Evolutionary conservation across 2,797 vertebrate species (phyloP), one percentile per base, ranked within the genome.

Genomic region (Anabacerthia variegaticeps): DNA sequence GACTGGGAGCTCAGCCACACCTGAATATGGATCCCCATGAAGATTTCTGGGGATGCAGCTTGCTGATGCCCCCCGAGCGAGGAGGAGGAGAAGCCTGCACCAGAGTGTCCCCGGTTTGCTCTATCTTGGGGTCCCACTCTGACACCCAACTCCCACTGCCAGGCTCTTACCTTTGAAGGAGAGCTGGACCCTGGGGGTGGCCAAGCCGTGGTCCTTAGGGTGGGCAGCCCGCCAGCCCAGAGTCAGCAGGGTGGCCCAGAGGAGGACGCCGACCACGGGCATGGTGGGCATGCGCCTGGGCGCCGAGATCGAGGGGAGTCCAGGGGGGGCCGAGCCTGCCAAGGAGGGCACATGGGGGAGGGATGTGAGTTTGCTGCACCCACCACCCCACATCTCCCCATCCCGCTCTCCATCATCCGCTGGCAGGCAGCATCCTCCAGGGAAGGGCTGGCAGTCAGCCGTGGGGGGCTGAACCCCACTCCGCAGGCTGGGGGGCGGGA

Each of bases 101-200:
- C 0, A 1, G 12, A 37, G 46, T 54, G 36, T 14, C 9, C 1
- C 11, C 17, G 23, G 19, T 43, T 65, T 69, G 19, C 39, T 69
- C 65, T n/a, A 46, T 23, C 68, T 17, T 15, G 43, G 52, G 61
- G 81, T 74, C 61, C 84, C 84, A 54, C 39, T 44, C 77, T 13
- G 2, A 12, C 24, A 27, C 61, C 59, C 6, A 0, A 30, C 17
- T 21, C 32, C 63, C 10, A 3, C 44, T 7, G 0, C 17, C 15
- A 3, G 55, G 28, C 14, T 71, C 97, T 97, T 98, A 98, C 98
- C 98, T 98, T 98, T 98, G 96, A 98, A 98, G 75, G 98, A 98
- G 56, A 98, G 98, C 93, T 97, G 97, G 62, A 98, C 96, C 17
- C 98, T 92, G 7, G 98, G 98, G 3, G 95, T 96, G 78, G 97